Percentiles rank a stretch among this genome's conserved stretches.
These are phyloP conservation scores for Amphiprion percula DNA, from an alignment of 2,113 vertebrate species.

Conservation along the genomic window DNA sequence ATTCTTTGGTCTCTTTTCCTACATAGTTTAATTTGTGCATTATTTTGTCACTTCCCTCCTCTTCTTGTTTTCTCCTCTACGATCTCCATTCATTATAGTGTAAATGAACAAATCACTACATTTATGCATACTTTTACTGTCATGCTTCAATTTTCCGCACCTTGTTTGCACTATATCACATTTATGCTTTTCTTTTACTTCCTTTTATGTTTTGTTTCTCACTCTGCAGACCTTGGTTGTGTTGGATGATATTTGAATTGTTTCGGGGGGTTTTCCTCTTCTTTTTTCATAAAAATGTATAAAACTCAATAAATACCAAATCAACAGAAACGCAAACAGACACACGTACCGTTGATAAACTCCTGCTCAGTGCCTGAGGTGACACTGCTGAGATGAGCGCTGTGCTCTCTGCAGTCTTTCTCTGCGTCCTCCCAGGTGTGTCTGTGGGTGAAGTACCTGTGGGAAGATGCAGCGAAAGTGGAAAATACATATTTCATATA, in stretches of 20 bases:
- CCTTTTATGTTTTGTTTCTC: background rate
- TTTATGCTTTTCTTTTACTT: no score
- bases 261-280: no score
- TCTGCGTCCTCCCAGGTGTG: slow-evolving; percentile 97
- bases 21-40: background rate
- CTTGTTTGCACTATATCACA: background rate
- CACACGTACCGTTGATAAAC: slow-evolving; percentile 90
- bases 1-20: background rate
- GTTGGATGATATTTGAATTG: no score
- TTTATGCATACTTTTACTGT: background rate
- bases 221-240: background rate
- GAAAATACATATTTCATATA: slow-evolving; percentile 44
- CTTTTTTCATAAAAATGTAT: no score
- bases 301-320: background rate
- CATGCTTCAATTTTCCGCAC: background rate
- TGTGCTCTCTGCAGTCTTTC: slow-evolving; percentile 92
- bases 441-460: slow-evolving; percentile 89
- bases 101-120: no score
- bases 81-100: no score
- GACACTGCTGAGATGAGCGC: slow-evolving; percentile 92
- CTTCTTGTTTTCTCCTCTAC: background rate
- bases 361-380: slow-evolving; percentile 89
- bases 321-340: background rate
- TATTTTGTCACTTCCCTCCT: background rate
- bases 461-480: slow-evolving; percentile 13